Conservation (phyloP, 2,113 vertebrate species). For the Origma solitaria region DNA sequence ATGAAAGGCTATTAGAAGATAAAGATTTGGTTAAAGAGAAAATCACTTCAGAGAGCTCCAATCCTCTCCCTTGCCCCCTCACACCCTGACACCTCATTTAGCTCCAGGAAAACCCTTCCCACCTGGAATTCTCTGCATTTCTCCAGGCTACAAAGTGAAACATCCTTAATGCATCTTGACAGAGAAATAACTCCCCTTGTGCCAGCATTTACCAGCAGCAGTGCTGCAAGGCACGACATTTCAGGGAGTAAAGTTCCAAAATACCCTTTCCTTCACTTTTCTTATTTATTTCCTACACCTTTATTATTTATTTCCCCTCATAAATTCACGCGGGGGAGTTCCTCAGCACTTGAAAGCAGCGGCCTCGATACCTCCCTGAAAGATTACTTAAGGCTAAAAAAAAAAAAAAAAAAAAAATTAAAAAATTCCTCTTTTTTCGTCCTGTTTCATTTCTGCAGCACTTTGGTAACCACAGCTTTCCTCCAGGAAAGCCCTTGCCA, state of each 20-base stretch:
- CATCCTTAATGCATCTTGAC: neutral
- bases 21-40: slow-evolving; percentile 1
- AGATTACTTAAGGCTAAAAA: neutral
- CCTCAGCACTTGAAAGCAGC: neutral
- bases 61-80: neutral
- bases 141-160: neutral
- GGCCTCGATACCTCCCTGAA: neutral
- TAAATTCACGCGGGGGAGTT: neutral
- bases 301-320: neutral
- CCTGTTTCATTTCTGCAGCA: neutral
- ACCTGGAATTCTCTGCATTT: neutral
- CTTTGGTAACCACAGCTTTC: neutral
- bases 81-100: rapidly evolving
- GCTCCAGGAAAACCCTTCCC: neutral
- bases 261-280: neutral
- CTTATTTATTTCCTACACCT: neutral
- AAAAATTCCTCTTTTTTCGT: neutral
- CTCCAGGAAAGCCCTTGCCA: neutral
- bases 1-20: slow-evolving; percentile 40
- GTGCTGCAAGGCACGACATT: rapidly evolving
- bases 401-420: too few species aligned
- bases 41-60: neutral
- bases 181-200: neutral
- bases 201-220: neutral
- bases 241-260: neutral